Evolutionary conservation across 2,113 vertebrate species (phyloP).

Genomic region (Micronycteris hirsuta): DNA sequence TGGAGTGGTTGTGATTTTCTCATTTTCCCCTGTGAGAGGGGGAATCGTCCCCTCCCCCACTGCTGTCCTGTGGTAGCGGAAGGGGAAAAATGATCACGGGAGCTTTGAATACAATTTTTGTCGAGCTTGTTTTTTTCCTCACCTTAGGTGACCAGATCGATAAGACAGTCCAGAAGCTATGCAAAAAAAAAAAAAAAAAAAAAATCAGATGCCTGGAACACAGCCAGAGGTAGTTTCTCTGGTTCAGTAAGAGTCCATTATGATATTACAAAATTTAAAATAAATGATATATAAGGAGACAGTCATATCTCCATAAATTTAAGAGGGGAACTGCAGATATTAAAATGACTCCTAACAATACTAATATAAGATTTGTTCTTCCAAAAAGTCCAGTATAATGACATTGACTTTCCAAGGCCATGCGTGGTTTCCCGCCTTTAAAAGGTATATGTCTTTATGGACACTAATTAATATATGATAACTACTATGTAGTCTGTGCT

Average conservation of each 20-base stretch:
- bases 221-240: conserved; percentile 64
- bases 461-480: not conserved
- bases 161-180: conserved; percentile 53
- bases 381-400: not conserved
- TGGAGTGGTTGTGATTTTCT: conserved; percentile 52
- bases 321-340: not conserved
- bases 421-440: not conserved
- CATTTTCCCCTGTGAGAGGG: conserved; percentile 37
- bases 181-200: conserved; percentile 14
- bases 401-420: not conserved
- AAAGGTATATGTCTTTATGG: not conserved
- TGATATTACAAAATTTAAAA: conserved; percentile 25
- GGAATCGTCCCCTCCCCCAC: not conserved
- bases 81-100: conserved; percentile 58
- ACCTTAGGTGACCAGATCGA: conserved; percentile 73
- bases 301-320: conserved; percentile 22
- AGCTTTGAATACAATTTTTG: conserved; percentile 68
- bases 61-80: conserved; percentile 12
- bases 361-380: not conserved
- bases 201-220: conserved; percentile 54
- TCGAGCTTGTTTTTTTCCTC: conserved; percentile 61
- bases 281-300: conserved; percentile 11
- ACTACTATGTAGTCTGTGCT: rapidly evolving
- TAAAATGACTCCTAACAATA: not conserved
- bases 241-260: conserved; percentile 11